Conservation (phyloP, 2,888 invertebrate genomes). For the Pyrrhia umbra region DNA sequence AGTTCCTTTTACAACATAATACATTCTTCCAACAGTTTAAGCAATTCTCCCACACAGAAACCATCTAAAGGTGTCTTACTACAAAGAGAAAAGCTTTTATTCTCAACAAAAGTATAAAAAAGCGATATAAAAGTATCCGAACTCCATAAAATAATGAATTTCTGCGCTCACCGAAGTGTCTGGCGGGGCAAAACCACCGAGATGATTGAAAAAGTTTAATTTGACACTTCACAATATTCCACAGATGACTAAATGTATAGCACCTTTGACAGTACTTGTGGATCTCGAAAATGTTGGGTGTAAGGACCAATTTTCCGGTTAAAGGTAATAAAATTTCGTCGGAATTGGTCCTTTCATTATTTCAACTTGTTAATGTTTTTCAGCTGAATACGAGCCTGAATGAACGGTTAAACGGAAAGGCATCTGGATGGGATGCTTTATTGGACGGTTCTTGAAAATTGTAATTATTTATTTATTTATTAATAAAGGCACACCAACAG, state of each 20-base stretch:
- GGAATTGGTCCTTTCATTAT: constrained; percentile 1
- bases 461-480: too few species aligned
- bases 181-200: constrained; percentile 55
- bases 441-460: neutral
- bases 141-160: constrained; percentile 67
- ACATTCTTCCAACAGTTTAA: neutral
- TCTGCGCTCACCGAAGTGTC: constrained; percentile 56
- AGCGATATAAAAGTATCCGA: constrained; percentile 55
- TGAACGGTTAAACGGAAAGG: too few species aligned
- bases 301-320: constrained; percentile 42
- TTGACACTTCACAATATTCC: constrained; percentile 71
- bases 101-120: constrained; percentile 57
- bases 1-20: neutral
- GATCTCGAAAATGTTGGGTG: constrained; percentile 43
- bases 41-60: constrained; percentile 12
- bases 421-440: neutral
- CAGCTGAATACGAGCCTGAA: neutral
- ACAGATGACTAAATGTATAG: constrained; percentile 41
- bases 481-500: too few species aligned
- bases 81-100: constrained; percentile 51
- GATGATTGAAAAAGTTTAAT: constrained; percentile 83
- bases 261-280: constrained; percentile 36
- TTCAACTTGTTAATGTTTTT: constrained; percentile 18
- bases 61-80: constrained; percentile 34
- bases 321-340: constrained; percentile 17